Percentiles rank a stretch among this genome's conserved stretches.
Conservation (phyloP, 2,113 vertebrate species). For the Falco punctatus region DNA sequence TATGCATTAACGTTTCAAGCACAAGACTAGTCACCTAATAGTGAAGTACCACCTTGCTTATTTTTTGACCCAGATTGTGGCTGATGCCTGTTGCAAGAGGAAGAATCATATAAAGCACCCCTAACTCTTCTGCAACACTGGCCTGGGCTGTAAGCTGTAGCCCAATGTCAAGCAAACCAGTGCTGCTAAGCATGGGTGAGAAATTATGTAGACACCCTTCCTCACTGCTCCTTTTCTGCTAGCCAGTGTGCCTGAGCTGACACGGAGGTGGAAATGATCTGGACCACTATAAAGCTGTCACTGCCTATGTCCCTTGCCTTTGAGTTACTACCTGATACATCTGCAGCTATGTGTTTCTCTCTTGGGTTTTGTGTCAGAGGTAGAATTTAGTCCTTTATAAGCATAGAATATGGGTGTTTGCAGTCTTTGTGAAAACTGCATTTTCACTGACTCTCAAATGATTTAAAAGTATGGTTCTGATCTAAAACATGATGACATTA, state of each 20-base stretch:
- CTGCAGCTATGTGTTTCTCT: not conserved
- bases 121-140: not conserved
- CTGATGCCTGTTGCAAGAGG: rapidly evolving
- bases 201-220: not conserved
- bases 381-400: not conserved
- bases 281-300: not conserved
- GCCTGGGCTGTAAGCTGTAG: not conserved
- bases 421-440: not conserved
- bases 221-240: not conserved
- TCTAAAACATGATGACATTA: not conserved
- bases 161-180: not conserved
- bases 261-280: not conserved
- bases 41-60: not conserved
- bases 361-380: not conserved
- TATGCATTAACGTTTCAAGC: not conserved
- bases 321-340: not conserved
- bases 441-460: not conserved
- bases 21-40: not conserved
- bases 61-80: not conserved
- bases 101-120: not conserved
- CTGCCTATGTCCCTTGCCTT: not conserved
- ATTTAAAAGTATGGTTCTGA: not conserved
- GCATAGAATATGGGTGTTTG: not conserved
- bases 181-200: not conserved
- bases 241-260: not conserved